Base-by-base conservation (phyloP, 2,113 vertebrate species). In the Vombatus ursinus region DNA sequence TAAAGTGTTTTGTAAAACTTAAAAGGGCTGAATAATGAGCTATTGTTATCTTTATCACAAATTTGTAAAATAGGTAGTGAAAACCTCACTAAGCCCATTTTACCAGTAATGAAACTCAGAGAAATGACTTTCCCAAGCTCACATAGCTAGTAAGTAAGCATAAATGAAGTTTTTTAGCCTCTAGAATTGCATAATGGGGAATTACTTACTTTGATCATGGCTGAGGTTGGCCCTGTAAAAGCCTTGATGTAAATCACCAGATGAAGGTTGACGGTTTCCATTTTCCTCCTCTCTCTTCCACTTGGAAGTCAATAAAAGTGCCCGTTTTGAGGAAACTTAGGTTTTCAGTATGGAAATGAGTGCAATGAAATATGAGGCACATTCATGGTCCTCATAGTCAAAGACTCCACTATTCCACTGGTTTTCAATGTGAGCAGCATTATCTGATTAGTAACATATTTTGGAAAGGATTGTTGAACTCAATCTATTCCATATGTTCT, bases 361-460 rank as follows among this genome's bases (percentile, higher is more conserved):
- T 10, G 93, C 94, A 96, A 3, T 48, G 0, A 91, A 84, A 84
- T 44, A 84, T 23, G 68, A 84, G n/a, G 68, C n/a, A 84, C n/a
- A 44, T 44, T 84, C 68, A 84, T 44, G 68, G 19, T 84, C 37
- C 44, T 92, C 57, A 96, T 1, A 53, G 50, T 93, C 95, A 93
- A 53, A 90, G 4, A 48, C 89, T 93, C 94, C 92, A 14, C 90
- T n/a, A 94, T 61, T 57, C 53, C 50, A 26, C 24, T 51, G 1
- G 2, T 95, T 95, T 84, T 92, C 44, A 61, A 94, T 49, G 90
- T 16, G 0, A 91, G 96, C 93, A 96, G 50, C 48, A 96, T 94
- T 94, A 96, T 48, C 93, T 31, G 91, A 94, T 91, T 94, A 96
- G 91, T 97, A 97, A 93, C 1, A 0, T 93, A 90, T 93, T 98